A percentile compares a stretch with the other conserved stretches of the same genome.
These are phyloP conservation scores for Trisateles emortualis DNA, from an alignment of 2,888 invertebrate genomes.

Conservation along the genomic window DNA sequence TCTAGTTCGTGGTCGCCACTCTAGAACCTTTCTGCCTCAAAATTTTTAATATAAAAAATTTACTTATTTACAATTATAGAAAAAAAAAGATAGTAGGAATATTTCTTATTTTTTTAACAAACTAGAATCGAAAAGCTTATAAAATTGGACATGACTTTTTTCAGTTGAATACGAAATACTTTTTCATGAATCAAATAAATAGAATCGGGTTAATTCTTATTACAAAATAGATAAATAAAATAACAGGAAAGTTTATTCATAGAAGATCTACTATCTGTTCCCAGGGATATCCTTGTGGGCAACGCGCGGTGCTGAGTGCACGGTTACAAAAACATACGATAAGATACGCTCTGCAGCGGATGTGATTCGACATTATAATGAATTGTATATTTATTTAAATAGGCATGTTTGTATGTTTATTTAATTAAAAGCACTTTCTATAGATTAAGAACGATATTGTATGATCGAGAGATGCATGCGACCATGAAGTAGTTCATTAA, in stretches of 20 bases:
- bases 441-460: slow-evolving; percentile 11
- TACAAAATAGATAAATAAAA: too few species aligned
- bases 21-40: too few species aligned
- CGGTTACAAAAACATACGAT: slow-evolving; percentile 49
- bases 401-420: slow-evolving; percentile 31
- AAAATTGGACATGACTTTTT: too few species aligned
- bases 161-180: too few species aligned
- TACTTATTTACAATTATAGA: too few species aligned
- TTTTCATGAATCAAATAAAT: too few species aligned
- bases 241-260: neutral
- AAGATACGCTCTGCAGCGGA: slow-evolving; percentile 43
- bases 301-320: slow-evolving; percentile 1
- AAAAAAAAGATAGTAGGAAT: too few species aligned
- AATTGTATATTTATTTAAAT: slow-evolving; percentile 37
- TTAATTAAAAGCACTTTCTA: slow-evolving; percentile 32
- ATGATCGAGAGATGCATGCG: slow-evolving; percentile 10
- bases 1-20: too few species aligned
- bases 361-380: slow-evolving; percentile 44
- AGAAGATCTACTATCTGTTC: slow-evolving; percentile 28
- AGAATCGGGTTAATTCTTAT: too few species aligned
- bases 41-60: too few species aligned
- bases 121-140: too few species aligned
- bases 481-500: neutral
- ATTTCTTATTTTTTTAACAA: too few species aligned
- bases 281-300: slow-evolving; percentile 27